Percentiles rank a stretch among this genome's conserved stretches.
phyloP scores from a whole-genome alignment of 1,140 invertebrate genomes.

The Brachionus paranguensis region DNA sequence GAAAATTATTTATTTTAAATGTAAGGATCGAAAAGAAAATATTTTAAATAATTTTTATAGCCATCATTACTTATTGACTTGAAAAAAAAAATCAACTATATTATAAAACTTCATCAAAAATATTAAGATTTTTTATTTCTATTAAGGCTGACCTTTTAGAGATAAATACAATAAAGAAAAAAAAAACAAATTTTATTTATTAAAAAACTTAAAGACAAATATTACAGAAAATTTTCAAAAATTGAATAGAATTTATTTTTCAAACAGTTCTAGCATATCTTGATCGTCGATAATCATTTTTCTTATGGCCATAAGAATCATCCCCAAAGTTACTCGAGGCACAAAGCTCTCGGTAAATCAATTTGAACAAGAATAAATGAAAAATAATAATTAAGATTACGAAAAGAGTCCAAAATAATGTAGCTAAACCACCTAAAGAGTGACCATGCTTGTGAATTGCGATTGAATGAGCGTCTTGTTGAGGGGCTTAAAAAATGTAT shows the following conservation, averaged over 20 bases:
- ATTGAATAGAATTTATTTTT: neutral
- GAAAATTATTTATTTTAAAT: too few relatives aligned
- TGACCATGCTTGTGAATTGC: constrained; percentile 85
- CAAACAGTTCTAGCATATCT: neutral
- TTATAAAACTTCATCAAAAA: neutral
- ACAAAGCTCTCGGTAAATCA: constrained; percentile 62
- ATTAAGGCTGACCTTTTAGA: neutral
- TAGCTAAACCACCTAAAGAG: constrained; percentile 78
- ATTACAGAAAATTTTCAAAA: neutral
- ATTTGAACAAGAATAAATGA: constrained; percentile 85
- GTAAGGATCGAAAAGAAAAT: too few relatives aligned
- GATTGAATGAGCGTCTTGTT: constrained; percentile 84
- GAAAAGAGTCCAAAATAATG: constrained; percentile 85
- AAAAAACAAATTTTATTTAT: neutral
- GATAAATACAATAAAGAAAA: neutral
- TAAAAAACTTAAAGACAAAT: neutral
- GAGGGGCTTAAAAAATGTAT: constrained; percentile 65
- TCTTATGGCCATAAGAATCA: neutral
- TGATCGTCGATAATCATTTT: neutral
- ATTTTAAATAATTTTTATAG: too few relatives aligned
- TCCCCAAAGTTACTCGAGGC: neutral
- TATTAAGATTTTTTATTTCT: neutral
- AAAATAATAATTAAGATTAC: constrained; percentile 81
- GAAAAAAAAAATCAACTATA: neutral
- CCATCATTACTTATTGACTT: too few relatives aligned